Base-by-base conservation (phyloP, 1,140 invertebrate species). In the Pseudomyrmex gracilis region DNA sequence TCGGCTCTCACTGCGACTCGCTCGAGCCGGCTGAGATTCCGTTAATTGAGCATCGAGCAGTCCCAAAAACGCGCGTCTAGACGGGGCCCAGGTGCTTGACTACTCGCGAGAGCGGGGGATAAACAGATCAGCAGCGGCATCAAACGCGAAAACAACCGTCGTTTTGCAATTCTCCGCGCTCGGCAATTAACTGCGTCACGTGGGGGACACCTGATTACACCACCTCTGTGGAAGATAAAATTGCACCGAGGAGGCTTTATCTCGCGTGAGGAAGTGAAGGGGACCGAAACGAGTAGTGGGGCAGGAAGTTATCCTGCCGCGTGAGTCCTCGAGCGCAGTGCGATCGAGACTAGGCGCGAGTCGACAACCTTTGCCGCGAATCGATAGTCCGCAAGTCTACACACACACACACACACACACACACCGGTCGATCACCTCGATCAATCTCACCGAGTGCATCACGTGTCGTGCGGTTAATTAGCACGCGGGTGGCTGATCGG, bases 1-100 rank as follows among this genome's bases (percentile, higher is more conserved):
- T 92, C 91, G 91, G 90, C 92, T 93, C 93, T 93, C 92, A 90
- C 88, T 92, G 91, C 91, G 91, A 88, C 85, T 84, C 34, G 34
- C 34, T 10, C 86, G 88, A 84, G 83, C 86, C 70, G 87, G 74
- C 87, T 86, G 84, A 88, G 87, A 89, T 89, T 89, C 85, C 87
- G 76, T 89, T 89, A 89, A 89, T 89, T 85, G 84, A 89, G 12
- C 66, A 87, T 77, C 86, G 70, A 76, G 58, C 49, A 58, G 63
- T 17, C 71, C 71, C 34, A 51, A 64, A 47, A 85, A 49, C 64
- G 80, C 51, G 74, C 68, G n/a, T n/a, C 66, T 70, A 68, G 61
- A 43, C n/a, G n/a, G 12, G 73, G 73, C 51, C 76, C 86, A 80
- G 86, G 86, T 87, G 73, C 51, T 24, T n/a, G n/a, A 20, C 17